These are phyloP conservation scores for Turritopsis dohrnii DNA, from an alignment of 30 jellyfish, hydroid and myxozoan species.

Conservation along the genomic window DNA sequence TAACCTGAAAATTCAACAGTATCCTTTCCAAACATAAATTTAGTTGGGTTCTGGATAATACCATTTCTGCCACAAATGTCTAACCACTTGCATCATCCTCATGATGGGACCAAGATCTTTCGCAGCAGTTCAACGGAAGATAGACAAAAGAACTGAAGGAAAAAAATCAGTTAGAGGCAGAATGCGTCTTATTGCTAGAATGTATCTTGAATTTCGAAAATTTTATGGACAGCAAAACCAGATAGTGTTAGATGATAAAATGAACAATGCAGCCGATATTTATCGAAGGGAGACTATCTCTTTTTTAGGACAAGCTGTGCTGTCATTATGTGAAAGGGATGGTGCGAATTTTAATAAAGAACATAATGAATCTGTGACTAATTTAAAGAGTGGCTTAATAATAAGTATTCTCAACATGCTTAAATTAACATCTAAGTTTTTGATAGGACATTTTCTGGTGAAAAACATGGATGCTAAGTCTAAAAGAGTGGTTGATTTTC, in stretches of 20 bases:
- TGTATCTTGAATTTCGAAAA: too few relatives aligned
- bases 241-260: too few relatives aligned
- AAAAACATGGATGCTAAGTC: neutral
- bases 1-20: neutral
- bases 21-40: neutral
- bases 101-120: too few relatives aligned
- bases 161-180: too few relatives aligned
- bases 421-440: neutral
- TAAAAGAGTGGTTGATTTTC: too few relatives aligned
- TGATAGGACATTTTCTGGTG: neutral
- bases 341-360: neutral
- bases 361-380: neutral
- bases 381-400: too few relatives aligned
- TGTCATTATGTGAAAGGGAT: slow-evolving; percentile 3
- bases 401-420: neutral
- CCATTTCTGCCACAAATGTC: neutral
- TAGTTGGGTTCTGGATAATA: neutral
- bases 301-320: slow-evolving; percentile 5
- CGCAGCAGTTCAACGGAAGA: too few relatives aligned
- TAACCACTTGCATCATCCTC: neutral
- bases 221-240: too few relatives aligned
- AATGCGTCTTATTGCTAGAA: too few relatives aligned
- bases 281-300: too few relatives aligned
- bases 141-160: too few relatives aligned
- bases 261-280: too few relatives aligned